A percentile compares a stretch with the other conserved stretches of the same genome.
phyloP scores from a whole-genome alignment of 1,140 invertebrate species.

The Phthorimaea operculella region DNA sequence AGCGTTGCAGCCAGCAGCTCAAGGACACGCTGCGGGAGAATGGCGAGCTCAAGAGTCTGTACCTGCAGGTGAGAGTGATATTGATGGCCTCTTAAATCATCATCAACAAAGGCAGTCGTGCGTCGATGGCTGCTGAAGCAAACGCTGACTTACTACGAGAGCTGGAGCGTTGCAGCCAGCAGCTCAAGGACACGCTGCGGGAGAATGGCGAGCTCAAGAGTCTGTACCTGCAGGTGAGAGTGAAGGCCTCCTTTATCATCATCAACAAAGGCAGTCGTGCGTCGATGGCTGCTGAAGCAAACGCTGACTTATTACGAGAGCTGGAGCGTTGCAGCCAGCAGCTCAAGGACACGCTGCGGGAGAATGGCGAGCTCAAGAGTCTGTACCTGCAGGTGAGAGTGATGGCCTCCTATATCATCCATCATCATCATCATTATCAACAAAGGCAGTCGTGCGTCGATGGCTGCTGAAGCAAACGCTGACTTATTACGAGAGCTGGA shows the following conservation, averaged over 20 bases:
- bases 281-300: slow-evolving; percentile 44
- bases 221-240: slow-evolving; percentile 52
- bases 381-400: slow-evolving; percentile 55
- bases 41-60: slow-evolving; percentile 53
- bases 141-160: slow-evolving; percentile 49
- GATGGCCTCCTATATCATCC: too few relatives aligned
- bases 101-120: slow-evolving; percentile 43
- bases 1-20: slow-evolving; percentile 43
- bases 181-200: slow-evolving; percentile 46
- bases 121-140: slow-evolving; percentile 44
- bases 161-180: slow-evolving; percentile 42
- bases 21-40: slow-evolving; percentile 52
- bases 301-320: slow-evolving; percentile 47
- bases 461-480: slow-evolving; percentile 47
- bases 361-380: slow-evolving; percentile 55
- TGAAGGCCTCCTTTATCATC: too few relatives aligned
- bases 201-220: slow-evolving; percentile 57
- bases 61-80: slow-evolving; percentile 52
- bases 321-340: slow-evolving; percentile 46
- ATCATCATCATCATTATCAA: too few relatives aligned
- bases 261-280: slow-evolving; percentile 45
- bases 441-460: slow-evolving; percentile 46
- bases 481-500: slow-evolving; percentile 53
- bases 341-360: slow-evolving; percentile 46
- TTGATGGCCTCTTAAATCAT: too few relatives aligned